Percentiles rank a stretch among this genome's conserved stretches.
phyloP scores from a whole-genome alignment of 2,113 vertebrate species.

The Ciconia stormi region DNA sequence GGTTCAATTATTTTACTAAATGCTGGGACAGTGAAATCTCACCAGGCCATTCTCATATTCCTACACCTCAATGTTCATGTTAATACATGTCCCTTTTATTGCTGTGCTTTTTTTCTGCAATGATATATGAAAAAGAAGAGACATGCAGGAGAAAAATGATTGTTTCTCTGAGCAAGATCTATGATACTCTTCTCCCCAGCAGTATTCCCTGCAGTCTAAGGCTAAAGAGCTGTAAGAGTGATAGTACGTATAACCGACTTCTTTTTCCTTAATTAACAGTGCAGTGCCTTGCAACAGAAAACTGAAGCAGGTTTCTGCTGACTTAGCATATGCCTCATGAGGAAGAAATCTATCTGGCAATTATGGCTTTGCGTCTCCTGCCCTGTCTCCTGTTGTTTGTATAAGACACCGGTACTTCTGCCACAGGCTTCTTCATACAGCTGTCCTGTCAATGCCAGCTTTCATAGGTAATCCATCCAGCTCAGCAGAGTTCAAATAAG shows the following conservation, averaged over 20 bases:
- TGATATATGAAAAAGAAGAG: background rate
- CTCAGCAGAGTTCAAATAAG: conserved; percentile 62
- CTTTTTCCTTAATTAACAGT: conserved; percentile 1
- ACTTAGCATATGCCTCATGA: conserved; percentile 44
- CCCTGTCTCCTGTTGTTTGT: conserved; percentile 54
- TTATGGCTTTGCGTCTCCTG: conserved; percentile 22
- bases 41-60: conserved; percentile 14
- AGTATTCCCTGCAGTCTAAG: background rate
- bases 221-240: background rate
- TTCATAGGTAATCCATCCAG: conserved; percentile 51
- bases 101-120: background rate
- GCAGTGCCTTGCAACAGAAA: conserved; percentile 39
- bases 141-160: background rate
- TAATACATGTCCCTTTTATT: background rate
- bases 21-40: conserved; percentile 39
- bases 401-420: conserved; percentile 40
- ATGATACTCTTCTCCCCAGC: background rate
- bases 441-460: conserved; percentile 61
- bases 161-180: background rate
- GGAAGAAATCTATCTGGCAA: conserved; percentile 62
- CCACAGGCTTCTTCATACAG: conserved; percentile 46
- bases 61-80: conserved; percentile 7
- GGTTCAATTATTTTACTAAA: conserved; percentile 5
- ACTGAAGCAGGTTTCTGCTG: conserved; percentile 48
- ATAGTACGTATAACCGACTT: background rate